Evolutionary conservation across 2,888 invertebrate species (phyloP), one percentile per base, ranked within the genome.

Genomic region (Camponotus fellah): DNA sequence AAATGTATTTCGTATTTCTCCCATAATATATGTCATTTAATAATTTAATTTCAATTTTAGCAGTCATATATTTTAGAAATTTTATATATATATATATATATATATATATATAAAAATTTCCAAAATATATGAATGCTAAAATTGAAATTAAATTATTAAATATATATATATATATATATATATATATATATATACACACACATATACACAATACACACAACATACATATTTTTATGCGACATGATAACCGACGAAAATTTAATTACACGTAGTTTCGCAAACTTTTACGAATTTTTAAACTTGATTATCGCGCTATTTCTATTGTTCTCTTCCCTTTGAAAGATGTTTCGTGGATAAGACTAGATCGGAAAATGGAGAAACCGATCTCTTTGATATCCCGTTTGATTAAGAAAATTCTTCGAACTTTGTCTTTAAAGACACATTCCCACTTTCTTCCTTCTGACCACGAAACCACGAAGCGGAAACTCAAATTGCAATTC

Each of bases 311-410:
- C 26, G 8, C 26, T 60, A 69, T 17, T 53, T 83, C 37, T 53
- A 17, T 49, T 37, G 12, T 40, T n/a, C n/a, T 56, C 32, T 75
- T 60, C 17, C 34, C 53, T 82, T 84, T 72, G 49, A 74, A 56
- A 60, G 46, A 68, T 68, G 75, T 37, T 53, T 84, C 74, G 66
- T 72, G 40, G 49, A 71, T 12, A 49, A 71, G 60, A 60, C 46
- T 58, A 34, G 46, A 43, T 69, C 17, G 71, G 14, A 40, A 69
- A 53, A 43, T n/a, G 64, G 21, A 14, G 14, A 74, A 21, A 34
- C 65, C 40, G 74, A 84, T 68, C 68, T 74, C 74, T 84, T 74
- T 81, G 68, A 84, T 62, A 74, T 43, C 37, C 12, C 26, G 46
- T 81, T 84, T 82, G 49, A 74, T 82, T 81, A 60, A 72, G 60